Conservation (phyloP, 2,113 vertebrate species). For the Manacus vitellinus region DNA sequence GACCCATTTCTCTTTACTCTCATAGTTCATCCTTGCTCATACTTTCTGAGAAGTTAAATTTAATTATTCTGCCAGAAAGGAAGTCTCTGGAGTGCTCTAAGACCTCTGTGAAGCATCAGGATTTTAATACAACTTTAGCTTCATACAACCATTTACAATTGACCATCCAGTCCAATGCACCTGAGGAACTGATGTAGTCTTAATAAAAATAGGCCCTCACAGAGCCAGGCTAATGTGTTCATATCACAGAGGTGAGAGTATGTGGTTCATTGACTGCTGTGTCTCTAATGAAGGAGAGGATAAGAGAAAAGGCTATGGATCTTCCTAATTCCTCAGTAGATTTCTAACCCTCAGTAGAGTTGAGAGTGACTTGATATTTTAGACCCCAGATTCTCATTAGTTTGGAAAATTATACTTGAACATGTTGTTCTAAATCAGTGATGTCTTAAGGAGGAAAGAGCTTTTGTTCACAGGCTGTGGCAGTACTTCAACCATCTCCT, state of each 20-base stretch:
- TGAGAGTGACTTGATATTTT: not conserved
- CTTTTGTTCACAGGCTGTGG: not conserved
- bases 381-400: not conserved
- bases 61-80: not conserved
- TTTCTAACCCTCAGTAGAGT: not conserved
- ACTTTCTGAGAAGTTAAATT: not conserved
- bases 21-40: not conserved
- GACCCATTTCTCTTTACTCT: not conserved
- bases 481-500: not conserved
- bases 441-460: not conserved
- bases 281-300: not conserved
- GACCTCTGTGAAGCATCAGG: not conserved
- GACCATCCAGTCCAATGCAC: not conserved
- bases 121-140: not conserved
- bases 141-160: not conserved
- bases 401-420: not conserved
- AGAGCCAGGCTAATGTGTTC: not conserved
- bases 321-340: not conserved
- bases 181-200: not conserved
- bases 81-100: not conserved
- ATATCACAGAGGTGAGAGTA: not conserved
- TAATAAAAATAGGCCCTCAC: not conserved
- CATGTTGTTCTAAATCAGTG: not conserved
- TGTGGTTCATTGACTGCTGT: not conserved
- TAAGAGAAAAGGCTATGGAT: not conserved